A percentile compares a stretch with the other conserved stretches of the same genome.
Conservation (phyloP, 2,888 invertebrate genomes). For the Folsomia manolachei region DNA sequence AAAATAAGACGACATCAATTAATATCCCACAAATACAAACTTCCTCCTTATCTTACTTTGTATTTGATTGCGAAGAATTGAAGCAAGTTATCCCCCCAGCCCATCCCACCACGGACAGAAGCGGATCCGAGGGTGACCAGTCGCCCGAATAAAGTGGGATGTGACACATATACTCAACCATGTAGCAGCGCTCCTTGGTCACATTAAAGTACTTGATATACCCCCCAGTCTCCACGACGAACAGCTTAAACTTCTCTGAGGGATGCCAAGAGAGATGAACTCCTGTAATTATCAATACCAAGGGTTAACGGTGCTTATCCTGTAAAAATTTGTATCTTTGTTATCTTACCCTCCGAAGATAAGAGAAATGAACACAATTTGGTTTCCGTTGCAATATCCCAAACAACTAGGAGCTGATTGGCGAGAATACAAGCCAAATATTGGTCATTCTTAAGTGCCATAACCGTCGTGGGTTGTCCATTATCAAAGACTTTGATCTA, state of each 20-base stretch:
- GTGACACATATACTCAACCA: constrained; percentile 17
- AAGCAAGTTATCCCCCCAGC: constrained; percentile 22
- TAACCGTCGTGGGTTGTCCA: too few relatives aligned
- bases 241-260: constrained; percentile 26
- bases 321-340: neutral
- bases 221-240: constrained; percentile 24
- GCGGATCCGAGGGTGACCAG: constrained; percentile 21
- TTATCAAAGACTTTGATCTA: too few relatives aligned
- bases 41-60: constrained; percentile 11
- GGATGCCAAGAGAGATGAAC: constrained; percentile 23
- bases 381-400: neutral
- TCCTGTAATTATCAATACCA: constrained; percentile 6
- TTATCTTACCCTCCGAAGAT: neutral
- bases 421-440: neutral
- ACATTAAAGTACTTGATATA: constrained; percentile 27
- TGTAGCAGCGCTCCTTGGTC: constrained; percentile 22
- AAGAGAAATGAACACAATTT: neutral
- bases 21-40: neutral
- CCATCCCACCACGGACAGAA: constrained; percentile 20
- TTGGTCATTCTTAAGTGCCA: neutral
- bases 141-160: constrained; percentile 21
- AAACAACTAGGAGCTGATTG: neutral
- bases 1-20: neutral
- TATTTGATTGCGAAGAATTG: constrained; percentile 20
- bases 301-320: neutral